Percentiles rank a stretch among this genome's conserved stretches.
phyloP scores from a whole-genome alignment of 2,113 vertebrate species.

The Oxyruncus cristatus region DNA sequence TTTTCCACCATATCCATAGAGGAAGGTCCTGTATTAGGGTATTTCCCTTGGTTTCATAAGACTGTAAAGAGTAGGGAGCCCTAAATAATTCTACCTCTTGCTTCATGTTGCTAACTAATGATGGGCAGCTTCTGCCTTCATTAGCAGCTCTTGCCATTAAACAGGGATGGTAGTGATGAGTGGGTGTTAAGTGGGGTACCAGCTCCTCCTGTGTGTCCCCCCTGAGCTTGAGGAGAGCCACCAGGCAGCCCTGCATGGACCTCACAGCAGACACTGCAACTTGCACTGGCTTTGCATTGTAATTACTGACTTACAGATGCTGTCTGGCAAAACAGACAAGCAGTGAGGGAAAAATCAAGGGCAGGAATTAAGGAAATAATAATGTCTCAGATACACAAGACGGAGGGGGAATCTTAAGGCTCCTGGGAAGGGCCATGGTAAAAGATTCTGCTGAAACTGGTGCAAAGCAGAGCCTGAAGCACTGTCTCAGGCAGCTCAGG shows the following conservation, averaged over 20 bases:
- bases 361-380: not conserved
- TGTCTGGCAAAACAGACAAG: not conserved
- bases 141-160: not conserved
- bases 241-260: not conserved
- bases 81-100: not conserved
- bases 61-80: not conserved
- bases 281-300: not conserved
- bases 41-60: not conserved
- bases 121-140: not conserved
- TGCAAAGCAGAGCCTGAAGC: constrained; percentile 5
- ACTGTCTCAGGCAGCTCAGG: not conserved
- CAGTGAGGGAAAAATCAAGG: not conserved
- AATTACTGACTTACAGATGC: not conserved
- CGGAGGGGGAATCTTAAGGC: not conserved
- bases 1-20: not conserved
- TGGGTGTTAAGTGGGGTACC: not conserved
- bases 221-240: rapidly evolving
- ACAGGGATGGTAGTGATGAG: not conserved
- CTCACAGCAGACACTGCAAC: not conserved
- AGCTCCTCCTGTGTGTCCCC: rapidly evolving
- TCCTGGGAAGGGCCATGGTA: not conserved
- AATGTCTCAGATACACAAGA: not conserved
- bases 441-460: not conserved
- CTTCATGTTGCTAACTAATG: not conserved
- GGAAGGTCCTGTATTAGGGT: not conserved